Conservation (phyloP, 2,113 vertebrate genomes). For the Phyllopteryx taeniolatus region DNA sequence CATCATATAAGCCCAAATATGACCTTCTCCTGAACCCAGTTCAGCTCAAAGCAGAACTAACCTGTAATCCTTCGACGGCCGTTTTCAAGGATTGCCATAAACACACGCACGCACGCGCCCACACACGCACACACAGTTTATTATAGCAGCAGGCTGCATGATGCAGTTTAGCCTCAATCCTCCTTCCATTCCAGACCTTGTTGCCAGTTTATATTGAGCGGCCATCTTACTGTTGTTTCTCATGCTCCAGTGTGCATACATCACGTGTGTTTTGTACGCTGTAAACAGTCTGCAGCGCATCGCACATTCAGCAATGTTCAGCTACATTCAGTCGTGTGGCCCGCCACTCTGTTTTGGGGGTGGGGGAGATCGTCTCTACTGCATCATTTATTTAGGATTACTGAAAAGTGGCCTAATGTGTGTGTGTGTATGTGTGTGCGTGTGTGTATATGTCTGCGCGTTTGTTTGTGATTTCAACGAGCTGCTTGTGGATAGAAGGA, state of each 20-base stretch:
- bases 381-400: slow-evolving; percentile 67
- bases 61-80: background rate
- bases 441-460: slow-evolving; percentile 8
- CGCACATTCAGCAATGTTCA: slow-evolving; percentile 41
- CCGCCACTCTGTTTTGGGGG: slow-evolving; percentile 30
- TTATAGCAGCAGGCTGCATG: background rate
- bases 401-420: slow-evolving; percentile 56
- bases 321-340: slow-evolving; percentile 43
- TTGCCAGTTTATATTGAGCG: slow-evolving; percentile 49
- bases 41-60: background rate
- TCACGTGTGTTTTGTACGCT: slow-evolving; percentile 35
- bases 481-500: slow-evolving; percentile 34
- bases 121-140: background rate
- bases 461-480: slow-evolving; percentile 2
- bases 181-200: slow-evolving; percentile 31
- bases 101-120: background rate
- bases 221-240: slow-evolving; percentile 43
- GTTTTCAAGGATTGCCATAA: background rate
- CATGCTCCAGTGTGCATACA: slow-evolving; percentile 19
- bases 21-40: background rate
- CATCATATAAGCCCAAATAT: background rate
- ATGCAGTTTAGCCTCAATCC: slow-evolving; percentile 16
- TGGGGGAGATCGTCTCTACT: slow-evolving; percentile 31
- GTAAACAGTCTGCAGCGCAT: slow-evolving; percentile 15
- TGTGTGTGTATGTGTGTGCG: slow-evolving; percentile 20